phyloP scores from a whole-genome alignment of 2,888 invertebrate genomes.

The Ennomos quercinarius region DNA sequence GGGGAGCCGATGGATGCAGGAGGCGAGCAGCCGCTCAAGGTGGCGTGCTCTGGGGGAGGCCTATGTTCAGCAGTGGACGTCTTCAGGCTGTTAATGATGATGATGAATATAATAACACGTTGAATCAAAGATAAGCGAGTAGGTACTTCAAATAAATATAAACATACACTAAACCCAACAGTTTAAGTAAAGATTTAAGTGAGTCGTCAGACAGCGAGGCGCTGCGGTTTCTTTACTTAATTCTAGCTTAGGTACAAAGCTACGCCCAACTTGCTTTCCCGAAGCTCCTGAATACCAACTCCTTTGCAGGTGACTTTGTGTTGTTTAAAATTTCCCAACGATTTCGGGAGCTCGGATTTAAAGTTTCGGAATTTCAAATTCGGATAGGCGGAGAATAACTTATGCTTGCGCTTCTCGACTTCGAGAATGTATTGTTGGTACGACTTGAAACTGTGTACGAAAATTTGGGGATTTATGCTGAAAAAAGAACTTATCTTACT shows the following conservation, averaged over 20 bases:
- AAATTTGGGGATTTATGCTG: too few relatives aligned
- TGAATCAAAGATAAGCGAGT: neutral
- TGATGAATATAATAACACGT: too few relatives aligned
- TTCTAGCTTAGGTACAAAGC: conserved; percentile 68
- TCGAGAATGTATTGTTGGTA: conserved; percentile 30
- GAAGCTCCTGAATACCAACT: conserved; percentile 72
- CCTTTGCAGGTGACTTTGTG: conserved; percentile 77
- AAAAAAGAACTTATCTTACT: too few relatives aligned
- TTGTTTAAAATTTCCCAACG: conserved; percentile 69
- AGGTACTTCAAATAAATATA: conserved; percentile 17
- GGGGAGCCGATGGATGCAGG: too few relatives aligned
- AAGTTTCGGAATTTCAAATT: conserved; percentile 68
- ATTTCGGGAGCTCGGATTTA: conserved; percentile 67
- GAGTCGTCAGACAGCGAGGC: conserved; percentile 73
- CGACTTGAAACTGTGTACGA: conserved; percentile 9
- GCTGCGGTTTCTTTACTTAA: conserved; percentile 79
- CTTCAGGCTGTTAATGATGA: too few relatives aligned
- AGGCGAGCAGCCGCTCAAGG: too few relatives aligned
- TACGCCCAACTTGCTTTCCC: conserved; percentile 76
- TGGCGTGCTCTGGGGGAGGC: too few relatives aligned
- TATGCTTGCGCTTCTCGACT: conserved; percentile 49
- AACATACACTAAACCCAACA: conserved; percentile 45
- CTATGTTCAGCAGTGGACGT: too few relatives aligned
- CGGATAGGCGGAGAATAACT: conserved; percentile 58
- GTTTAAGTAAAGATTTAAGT: conserved; percentile 68